Evolutionary conservation across 1,140 invertebrate genomes (phyloP).

Genomic region (Saccostrea cuccullata): DNA sequence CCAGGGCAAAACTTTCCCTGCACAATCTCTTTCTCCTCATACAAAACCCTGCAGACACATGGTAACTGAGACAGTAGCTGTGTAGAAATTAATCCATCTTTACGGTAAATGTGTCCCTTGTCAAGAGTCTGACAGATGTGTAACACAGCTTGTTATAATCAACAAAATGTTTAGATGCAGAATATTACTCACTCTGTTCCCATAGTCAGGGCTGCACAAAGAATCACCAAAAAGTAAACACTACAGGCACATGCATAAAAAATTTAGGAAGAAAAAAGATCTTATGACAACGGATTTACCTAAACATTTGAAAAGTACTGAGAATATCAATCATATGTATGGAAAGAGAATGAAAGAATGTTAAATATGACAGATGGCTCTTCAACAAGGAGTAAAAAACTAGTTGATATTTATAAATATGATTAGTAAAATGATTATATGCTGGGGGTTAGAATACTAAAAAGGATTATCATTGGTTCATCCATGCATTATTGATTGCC

Average conservation of each 20-base stretch:
- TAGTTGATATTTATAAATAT: conserved; percentile 14
- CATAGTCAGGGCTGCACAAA: neutral
- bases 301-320: neutral
- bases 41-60: neutral
- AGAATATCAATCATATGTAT: neutral
- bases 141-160: conserved; percentile 21
- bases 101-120: conserved; percentile 28
- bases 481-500: conserved; percentile 1
- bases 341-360: neutral
- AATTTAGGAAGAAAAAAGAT: neutral
- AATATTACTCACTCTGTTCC: neutral
- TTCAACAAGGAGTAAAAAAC: neutral
- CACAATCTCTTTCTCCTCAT: neutral
- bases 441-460: neutral
- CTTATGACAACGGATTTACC: conserved; percentile 3
- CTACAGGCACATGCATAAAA: neutral
- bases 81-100: conserved; percentile 31
- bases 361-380: conserved; percentile 7
- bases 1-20: neutral
- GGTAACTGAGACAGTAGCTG: neutral
- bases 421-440: neutral
- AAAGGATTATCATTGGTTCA: neutral
- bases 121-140: conserved; percentile 25
- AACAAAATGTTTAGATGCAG: neutral
- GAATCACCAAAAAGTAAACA: neutral